Percentiles rank a stretch among this genome's conserved stretches.
Conservation (phyloP, 2,888 invertebrate species). For the Leptinotarsa juncta region DNA sequence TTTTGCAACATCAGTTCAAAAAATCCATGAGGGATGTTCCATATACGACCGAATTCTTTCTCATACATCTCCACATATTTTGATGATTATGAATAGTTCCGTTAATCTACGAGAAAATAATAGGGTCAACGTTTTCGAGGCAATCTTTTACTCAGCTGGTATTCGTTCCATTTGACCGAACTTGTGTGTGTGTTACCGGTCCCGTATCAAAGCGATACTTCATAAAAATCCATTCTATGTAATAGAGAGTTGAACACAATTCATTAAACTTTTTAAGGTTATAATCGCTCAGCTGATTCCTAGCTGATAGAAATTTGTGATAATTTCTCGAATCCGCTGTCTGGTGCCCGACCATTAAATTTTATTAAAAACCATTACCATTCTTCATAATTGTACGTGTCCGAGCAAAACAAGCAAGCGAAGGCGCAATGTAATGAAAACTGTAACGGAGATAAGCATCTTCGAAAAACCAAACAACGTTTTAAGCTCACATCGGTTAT, state of each 20-base stretch:
- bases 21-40: too few species aligned
- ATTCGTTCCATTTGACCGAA: background rate
- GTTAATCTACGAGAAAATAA: too few species aligned
- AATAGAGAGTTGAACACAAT: background rate
- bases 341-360: constrained; percentile 22
- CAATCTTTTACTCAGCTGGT: background rate
- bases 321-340: constrained; percentile 23
- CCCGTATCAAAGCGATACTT: constrained; percentile 3
- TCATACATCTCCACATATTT: too few species aligned
- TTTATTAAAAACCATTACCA: constrained; percentile 26
- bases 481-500: constrained; percentile 11
- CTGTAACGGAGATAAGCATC: constrained; percentile 26
- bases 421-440: constrained; percentile 24
- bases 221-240: background rate
- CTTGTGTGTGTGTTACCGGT: background rate
- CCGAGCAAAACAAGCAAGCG: constrained; percentile 5
- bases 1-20: too few species aligned
- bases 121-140: background rate
- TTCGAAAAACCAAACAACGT: constrained; percentile 16
- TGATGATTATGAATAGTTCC: too few species aligned
- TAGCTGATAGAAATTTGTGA: constrained; percentile 25
- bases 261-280: constrained; percentile 2
- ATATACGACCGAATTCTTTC: too few species aligned
- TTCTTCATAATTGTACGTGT: constrained; percentile 27
- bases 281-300: constrained; percentile 13